These are phyloP conservation scores for Acanthacorydalis orientalis DNA, from an alignment of 2,888 invertebrate species.

Conservation along the genomic window DNA sequence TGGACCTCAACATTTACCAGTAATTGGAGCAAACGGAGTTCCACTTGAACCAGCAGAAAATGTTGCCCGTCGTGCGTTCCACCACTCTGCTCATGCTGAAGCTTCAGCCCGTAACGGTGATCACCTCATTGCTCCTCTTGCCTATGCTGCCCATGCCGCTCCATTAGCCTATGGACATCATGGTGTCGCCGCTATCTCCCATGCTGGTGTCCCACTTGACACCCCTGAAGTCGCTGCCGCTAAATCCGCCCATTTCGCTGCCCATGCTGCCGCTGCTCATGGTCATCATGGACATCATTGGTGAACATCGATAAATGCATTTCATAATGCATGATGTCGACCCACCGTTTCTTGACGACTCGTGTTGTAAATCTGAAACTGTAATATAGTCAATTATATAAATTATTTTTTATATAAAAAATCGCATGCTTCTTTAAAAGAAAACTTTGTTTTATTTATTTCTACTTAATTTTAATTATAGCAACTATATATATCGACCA, in stretches of 20 bases:
- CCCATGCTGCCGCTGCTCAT: conserved; percentile 12
- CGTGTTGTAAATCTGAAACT: too few relatives aligned
- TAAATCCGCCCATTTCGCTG: conserved; percentile 13
- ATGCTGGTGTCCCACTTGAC: not conserved
- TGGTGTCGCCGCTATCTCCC: not conserved
- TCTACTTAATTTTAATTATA: too few relatives aligned
- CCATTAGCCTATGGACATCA: not conserved
- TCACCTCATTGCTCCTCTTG: not conserved
- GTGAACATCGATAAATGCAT: too few relatives aligned
- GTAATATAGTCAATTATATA: too few relatives aligned
- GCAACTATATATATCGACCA: too few relatives aligned
- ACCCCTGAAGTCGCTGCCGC: conserved; percentile 1
- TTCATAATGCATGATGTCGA: conserved; percentile 10
- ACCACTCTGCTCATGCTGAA: conserved; percentile 36
- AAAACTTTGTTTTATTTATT: too few relatives aligned
- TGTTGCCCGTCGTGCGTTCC: conserved; percentile 28
- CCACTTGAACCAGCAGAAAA: conserved; percentile 34
- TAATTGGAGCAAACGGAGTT: conserved; percentile 19
- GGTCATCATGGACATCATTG: not conserved
- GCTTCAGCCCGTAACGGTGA: conserved; percentile 22
- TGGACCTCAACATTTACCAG: too few relatives aligned
- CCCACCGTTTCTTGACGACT: not conserved
- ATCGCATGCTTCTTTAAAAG: too few relatives aligned
- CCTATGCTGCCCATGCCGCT: conserved; percentile 1
- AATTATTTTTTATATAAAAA: too few relatives aligned